Evolutionary conservation across 1,140 invertebrate genomes (phyloP).

Genomic region (Aradophagus sp.): DNA sequence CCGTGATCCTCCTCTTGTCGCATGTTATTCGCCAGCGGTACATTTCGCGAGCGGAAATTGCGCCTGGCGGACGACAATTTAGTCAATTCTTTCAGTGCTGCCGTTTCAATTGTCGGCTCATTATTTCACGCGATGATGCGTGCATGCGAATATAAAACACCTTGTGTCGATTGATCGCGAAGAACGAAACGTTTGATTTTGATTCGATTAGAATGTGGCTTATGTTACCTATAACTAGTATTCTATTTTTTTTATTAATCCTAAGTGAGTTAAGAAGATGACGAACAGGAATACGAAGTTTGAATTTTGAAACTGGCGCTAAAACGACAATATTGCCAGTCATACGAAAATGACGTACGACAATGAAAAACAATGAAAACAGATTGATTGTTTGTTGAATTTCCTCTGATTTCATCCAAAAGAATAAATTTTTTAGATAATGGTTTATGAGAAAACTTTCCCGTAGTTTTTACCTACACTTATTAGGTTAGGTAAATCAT

Average conservation of each 20-base stretch:
- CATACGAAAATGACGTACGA: no score
- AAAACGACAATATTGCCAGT: no score
- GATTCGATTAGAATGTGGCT: constrained; percentile 3
- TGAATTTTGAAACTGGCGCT: not conserved
- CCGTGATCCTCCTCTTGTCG: constrained; percentile 36
- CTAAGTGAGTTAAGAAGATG: no score
- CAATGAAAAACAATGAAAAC: no score
- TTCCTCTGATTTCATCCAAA: no score
- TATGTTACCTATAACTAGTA: not conserved
- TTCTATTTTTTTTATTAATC: not conserved
- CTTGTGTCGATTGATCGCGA: constrained; percentile 32
- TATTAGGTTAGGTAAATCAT: no score
- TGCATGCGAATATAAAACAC: constrained; percentile 36
- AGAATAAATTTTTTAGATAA: no score
- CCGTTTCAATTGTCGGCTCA: constrained; percentile 50
- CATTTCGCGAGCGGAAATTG: constrained; percentile 44
- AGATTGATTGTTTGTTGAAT: no score
- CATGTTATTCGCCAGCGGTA: constrained; percentile 15
- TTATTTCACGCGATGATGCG: constrained; percentile 46
- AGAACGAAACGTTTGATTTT: constrained; percentile 20
- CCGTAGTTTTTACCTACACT: no score
- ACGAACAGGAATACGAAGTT: constrained; percentile 1
- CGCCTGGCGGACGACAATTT: constrained; percentile 49
- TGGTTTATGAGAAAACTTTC: no score
- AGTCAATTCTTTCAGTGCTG: constrained; percentile 48